Conservation (phyloP, 1,140 invertebrate species). For the Octopus sinensis region DNA sequence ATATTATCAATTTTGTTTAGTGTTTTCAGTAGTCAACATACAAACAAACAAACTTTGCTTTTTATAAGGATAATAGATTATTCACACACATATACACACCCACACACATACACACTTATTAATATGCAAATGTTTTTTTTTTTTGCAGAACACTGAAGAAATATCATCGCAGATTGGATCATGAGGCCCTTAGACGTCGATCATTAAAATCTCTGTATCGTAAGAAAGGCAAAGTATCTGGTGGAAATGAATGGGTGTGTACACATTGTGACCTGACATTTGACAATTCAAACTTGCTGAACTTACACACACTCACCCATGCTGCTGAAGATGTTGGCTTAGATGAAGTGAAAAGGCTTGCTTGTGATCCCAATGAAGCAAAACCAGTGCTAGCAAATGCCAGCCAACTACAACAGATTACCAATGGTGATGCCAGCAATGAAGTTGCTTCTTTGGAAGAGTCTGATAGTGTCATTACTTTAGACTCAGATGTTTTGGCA, state of each 20-base stretch:
- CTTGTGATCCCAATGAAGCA: slow-evolving; percentile 17
- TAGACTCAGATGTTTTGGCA: slow-evolving; percentile 36
- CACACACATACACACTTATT: no score
- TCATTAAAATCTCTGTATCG: slow-evolving; percentile 51
- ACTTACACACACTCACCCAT: slow-evolving; percentile 63
- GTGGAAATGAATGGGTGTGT: slow-evolving; percentile 62
- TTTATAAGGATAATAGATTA: not conserved
- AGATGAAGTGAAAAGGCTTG: slow-evolving; percentile 40
- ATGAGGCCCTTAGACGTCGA: slow-evolving; percentile 36
- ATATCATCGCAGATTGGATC: slow-evolving; percentile 44
- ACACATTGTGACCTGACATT: slow-evolving; percentile 63
- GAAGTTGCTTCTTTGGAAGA: slow-evolving; percentile 9
- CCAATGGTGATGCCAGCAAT: not conserved
- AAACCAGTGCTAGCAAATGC: slow-evolving; percentile 8
- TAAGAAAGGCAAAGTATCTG: slow-evolving; percentile 41
- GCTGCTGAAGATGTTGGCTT: slow-evolving; percentile 55
- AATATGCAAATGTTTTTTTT: not conserved
- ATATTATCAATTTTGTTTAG: no score
- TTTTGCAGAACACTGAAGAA: slow-evolving; percentile 49
- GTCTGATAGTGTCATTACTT: slow-evolving; percentile 27
- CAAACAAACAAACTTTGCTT: not conserved
- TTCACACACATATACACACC: not conserved
- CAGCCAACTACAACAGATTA: not conserved
- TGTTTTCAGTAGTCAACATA: no score
- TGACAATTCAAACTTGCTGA: slow-evolving; percentile 60